Base-by-base conservation (phyloP, 2,888 invertebrate species). In the Acleris cristana region DNA sequence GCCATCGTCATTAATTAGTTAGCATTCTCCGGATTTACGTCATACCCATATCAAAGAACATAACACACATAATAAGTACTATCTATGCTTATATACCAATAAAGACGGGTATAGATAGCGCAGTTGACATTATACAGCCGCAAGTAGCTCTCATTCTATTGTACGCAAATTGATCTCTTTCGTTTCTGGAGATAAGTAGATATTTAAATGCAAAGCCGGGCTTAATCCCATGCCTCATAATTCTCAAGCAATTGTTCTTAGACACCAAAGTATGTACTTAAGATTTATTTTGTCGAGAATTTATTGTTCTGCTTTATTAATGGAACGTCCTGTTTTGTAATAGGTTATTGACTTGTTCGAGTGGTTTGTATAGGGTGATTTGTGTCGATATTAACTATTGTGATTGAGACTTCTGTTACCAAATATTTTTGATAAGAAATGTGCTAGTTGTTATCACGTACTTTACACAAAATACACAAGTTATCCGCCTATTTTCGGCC, bases 91-190 rank as follows among this genome's bases (percentile, higher is more conserved):
- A 14, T 40, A 40, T 18, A 48, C 48, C 48, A 48, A n/a, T 18
- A 48, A 48, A 48, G 48, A 48, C 48, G 16, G n/a, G 21, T 44
- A 66, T 23, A 45, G 21, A 34, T 48, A 59, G 40, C 45, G 10
- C 34, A 48, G 34, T 45, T 19, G 5, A 54, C 16, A 16, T 57
- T 49, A 64, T 59, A 58, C 40, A 67, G n/a, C 62, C 48, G n/a
- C 63, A 63, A 63, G 49, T 34, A 63, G 53, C 57, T 16, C 49
- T 53, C 57, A 58, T 67, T 56, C 61, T 26, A 70, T 70, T 70
- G 70, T 68, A 68, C 53, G 70, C 68, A 68, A 70, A 70, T 67
- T 53, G 53, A 63, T 58, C 63, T 62, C 62, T 58, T 62, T 67
- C 66, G 58, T 63, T 58, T 58, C 58, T 61, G 51, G 53, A 61